Evolutionary conservation across 1,140 invertebrate species (phyloP).

Genomic region (Meloidogyne floridensis): DNA sequence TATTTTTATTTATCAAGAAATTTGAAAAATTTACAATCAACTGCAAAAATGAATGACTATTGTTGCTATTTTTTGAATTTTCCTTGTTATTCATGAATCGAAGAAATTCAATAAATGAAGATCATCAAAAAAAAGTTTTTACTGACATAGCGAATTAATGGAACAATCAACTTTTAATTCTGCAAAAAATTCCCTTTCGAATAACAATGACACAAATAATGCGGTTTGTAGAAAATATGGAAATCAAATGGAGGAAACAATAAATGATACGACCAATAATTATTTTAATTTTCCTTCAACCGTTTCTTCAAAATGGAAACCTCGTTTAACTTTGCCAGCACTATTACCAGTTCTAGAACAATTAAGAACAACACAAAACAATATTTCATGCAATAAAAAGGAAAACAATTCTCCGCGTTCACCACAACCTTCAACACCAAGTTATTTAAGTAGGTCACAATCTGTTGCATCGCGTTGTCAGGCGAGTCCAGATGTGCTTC

Average conservation of each 20-base stretch:
- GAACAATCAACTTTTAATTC: background rate
- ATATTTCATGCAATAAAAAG: background rate
- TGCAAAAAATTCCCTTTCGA: background rate
- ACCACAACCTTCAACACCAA: background rate
- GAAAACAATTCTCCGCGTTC: background rate
- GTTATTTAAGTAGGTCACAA: constrained; percentile 1
- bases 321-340: constrained; percentile 9
- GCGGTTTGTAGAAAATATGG: background rate
- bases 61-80: background rate
- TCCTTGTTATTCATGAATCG: background rate
- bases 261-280: background rate
- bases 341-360: constrained; percentile 13
- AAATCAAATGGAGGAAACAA: background rate
- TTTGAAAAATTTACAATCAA: too few species aligned
- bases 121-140: background rate
- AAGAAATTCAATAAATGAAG: background rate
- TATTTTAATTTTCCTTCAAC: constrained; percentile 9
- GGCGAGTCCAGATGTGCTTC: constrained; percentile 15
- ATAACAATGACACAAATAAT: background rate
- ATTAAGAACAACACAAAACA: background rate
- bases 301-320: constrained; percentile 15
- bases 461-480: constrained; percentile 14
- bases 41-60: too few species aligned
- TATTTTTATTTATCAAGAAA: too few species aligned
- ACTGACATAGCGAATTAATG: background rate